phyloP scores from a whole-genome alignment of 2,888 invertebrate genomes.

The Aproaerema taeniolella region DNA sequence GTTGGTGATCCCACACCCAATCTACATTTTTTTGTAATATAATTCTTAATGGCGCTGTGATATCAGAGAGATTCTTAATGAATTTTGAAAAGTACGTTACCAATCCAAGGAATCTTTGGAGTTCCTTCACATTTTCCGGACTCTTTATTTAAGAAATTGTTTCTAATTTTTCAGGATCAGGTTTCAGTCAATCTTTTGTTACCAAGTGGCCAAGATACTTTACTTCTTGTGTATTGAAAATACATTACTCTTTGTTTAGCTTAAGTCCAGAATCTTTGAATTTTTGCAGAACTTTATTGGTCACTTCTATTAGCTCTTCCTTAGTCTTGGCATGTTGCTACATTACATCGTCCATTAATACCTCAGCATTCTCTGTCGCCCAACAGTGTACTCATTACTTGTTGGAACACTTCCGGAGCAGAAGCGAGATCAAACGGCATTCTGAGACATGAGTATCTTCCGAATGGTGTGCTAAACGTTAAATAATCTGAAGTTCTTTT shows the following conservation, averaged over 20 bases:
- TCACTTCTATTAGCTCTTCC: conserved; percentile 11
- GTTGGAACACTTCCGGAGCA: conserved; percentile 26
- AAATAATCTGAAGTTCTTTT: conserved; percentile 17
- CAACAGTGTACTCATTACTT: conserved; percentile 18
- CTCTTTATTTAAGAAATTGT: conserved; percentile 9
- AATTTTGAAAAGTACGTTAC: conserved; percentile 12
- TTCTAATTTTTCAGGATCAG: conserved; percentile 5
- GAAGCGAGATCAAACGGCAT: conserved; percentile 26
- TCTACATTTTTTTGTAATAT: conserved; percentile 10
- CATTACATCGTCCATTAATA: conserved; percentile 18
- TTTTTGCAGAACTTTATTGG: conserved; percentile 11
- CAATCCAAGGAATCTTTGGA: conserved; percentile 14
- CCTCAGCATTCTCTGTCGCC: conserved; percentile 11
- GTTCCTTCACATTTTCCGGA: conserved; percentile 16
- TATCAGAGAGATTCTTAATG: conserved; percentile 8
- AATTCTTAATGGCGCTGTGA: conserved; percentile 9
- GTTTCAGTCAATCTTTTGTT: not conserved
- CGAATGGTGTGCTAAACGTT: conserved; percentile 24
- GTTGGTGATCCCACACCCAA: conserved; percentile 10
- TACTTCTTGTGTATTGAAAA: conserved; percentile 1
- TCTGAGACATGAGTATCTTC: conserved; percentile 20
- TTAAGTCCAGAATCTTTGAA: conserved; percentile 5
- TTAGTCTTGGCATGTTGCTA: conserved; percentile 11
- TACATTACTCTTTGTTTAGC: conserved; percentile 10
- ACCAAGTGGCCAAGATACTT: conserved; percentile 1